Base-by-base conservation (phyloP, 2,797 vertebrate genomes). In the Anguilla obscura region DNA sequence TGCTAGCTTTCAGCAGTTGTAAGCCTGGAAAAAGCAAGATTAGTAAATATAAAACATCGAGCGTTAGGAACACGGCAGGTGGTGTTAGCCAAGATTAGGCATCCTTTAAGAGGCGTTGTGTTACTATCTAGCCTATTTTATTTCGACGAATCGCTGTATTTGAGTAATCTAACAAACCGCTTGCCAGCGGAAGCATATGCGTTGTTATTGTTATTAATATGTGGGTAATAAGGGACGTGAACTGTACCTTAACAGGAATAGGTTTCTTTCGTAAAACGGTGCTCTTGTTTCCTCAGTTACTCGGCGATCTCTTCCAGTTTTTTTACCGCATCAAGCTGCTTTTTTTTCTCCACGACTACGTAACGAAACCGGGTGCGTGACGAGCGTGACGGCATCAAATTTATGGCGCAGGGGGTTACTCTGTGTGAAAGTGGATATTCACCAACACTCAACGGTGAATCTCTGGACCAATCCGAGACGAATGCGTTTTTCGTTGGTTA, bases 271-370 rank as follows among this genome's bases (percentile, higher is more conserved):
- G 30, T 79, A 18, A 45, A 79, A 40, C 74, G 74, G 12, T 40
- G 3, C 74, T 40, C 27, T 10, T 30, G 24, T 71, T 71, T 30
- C n/a, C 66, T 71, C 66, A 1, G n/a, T 71, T 8, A 66, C 63
- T 66, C 24, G n/a, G 66, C 10, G 74, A 79, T 79, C 33, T 79
- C 33, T 45, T 45, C 33, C 27, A 16, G 33, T 79, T 79, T 79
- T 21, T 45, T 79, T 79, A 40, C 74, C 74, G 74, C 74, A 79
- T 79, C 74, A 79, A 79, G 33, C 74, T 45, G 74, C 74, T 79
- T 36, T 79, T 40, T 40, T 79, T 79, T 33, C 74, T 40, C 74
- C 14, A 6, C 14, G 33, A 79, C 33, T 21, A 79, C 74, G 74
- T 79, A 79, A 79, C 14, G 74, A 79, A 79, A 40, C 16, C 33